Conservation (phyloP, 2,113 vertebrate species). For the Chaetura pelagica region DNA sequence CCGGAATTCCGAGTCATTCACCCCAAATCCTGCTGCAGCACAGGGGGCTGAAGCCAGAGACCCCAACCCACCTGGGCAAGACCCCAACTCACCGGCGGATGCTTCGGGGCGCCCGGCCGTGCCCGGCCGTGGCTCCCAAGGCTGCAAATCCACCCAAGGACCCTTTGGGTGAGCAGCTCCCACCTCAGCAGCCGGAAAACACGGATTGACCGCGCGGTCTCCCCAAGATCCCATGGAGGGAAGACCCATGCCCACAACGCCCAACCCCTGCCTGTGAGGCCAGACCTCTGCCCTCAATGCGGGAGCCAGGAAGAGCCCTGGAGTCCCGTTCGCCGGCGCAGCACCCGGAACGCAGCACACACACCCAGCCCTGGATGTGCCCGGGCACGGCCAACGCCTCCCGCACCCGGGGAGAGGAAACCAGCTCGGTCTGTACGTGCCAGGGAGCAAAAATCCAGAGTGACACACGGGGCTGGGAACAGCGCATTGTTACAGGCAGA, state of each 20-base stretch:
- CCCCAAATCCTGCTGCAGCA: fast-evolving
- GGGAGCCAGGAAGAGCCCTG: not conserved
- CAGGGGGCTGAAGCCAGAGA: not conserved
- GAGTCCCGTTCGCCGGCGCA: not conserved
- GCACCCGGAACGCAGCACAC: too few species aligned
- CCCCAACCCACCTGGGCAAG: fast-evolving
- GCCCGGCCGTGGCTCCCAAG: fast-evolving
- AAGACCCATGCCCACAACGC: fast-evolving
- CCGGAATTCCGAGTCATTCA: fast-evolving
- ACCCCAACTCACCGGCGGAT: fast-evolving
- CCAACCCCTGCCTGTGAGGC: not conserved
- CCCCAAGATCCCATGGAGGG: not conserved
- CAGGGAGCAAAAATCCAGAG: not conserved
- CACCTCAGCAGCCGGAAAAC: fast-evolving
- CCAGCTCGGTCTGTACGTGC: fast-evolving
- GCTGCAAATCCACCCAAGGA: not conserved
- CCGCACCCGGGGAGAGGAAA: fast-evolving
- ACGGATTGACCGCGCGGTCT: fast-evolving
- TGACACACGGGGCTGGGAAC: fast-evolving
- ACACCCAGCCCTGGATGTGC: too few species aligned
- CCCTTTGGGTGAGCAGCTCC: fast-evolving
- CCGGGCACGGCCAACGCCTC: not conserved
- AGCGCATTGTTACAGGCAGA: fast-evolving
- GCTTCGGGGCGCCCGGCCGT: fast-evolving
- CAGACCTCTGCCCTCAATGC: fast-evolving